Evolutionary conservation across 2,888 invertebrate species (phyloP).

Genomic region (Eupithecia pulchellata): DNA sequence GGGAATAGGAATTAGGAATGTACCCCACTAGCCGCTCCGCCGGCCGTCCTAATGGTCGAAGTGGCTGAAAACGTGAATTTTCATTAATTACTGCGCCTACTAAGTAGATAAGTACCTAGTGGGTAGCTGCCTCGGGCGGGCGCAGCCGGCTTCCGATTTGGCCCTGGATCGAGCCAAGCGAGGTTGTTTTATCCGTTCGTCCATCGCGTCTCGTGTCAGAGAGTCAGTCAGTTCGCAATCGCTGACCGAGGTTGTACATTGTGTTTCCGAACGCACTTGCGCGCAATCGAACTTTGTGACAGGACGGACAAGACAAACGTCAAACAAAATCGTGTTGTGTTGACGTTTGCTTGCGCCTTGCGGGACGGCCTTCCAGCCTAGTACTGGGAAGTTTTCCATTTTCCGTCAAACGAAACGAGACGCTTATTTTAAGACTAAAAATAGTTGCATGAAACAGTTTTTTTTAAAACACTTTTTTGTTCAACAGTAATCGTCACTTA

Average conservation of each 20-base stretch:
- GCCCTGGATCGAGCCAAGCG: slow-evolving; percentile 3
- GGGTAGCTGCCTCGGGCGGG: too few species aligned
- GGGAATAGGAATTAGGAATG: too few species aligned
- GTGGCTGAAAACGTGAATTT: not conserved
- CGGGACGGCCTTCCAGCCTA: slow-evolving; percentile 29
- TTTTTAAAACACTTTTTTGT: too few species aligned
- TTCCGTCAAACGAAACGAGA: too few species aligned
- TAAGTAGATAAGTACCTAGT: too few species aligned
- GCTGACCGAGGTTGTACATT: slow-evolving; percentile 58
- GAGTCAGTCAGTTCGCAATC: slow-evolving; percentile 68
- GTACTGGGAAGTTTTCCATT: too few species aligned
- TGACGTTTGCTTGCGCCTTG: slow-evolving; percentile 54
- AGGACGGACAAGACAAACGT: slow-evolving; percentile 57
- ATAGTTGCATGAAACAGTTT: too few species aligned
- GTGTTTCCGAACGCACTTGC: slow-evolving; percentile 60
- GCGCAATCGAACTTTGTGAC: slow-evolving; percentile 22
- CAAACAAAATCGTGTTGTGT: slow-evolving; percentile 50
- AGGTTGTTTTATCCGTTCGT: not conserved
- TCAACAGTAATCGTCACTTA: too few species aligned
- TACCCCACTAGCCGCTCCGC: not conserved
- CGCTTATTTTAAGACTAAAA: too few species aligned
- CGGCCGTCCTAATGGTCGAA: not conserved
- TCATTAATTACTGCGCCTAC: slow-evolving; percentile 1
- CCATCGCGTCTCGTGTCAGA: slow-evolving; percentile 28
- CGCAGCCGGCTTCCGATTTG: not conserved